phyloP scores from a whole-genome alignment of 2,888 invertebrate species.

The Orchestes rusci region DNA sequence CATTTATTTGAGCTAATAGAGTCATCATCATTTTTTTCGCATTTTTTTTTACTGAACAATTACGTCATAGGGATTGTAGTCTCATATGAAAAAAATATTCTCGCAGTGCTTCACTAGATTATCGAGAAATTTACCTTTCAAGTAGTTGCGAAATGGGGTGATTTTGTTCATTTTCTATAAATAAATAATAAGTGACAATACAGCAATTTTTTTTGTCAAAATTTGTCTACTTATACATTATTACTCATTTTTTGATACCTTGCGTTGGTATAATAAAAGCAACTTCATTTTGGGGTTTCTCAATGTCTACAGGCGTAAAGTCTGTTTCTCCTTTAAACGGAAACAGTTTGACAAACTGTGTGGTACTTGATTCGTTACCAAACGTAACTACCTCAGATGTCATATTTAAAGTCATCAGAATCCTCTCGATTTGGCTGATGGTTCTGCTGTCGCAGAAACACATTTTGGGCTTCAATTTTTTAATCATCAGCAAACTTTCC shows the following conservation, averaged over 20 bases:
- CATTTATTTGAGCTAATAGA: too few species aligned
- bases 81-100: too few species aligned
- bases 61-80: too few species aligned
- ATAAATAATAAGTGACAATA: too few species aligned
- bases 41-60: too few species aligned
- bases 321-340: conserved; percentile 25
- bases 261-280: conserved; percentile 37
- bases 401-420: conserved; percentile 22
- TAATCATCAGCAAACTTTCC: conserved; percentile 31
- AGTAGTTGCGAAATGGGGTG: too few species aligned
- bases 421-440: conserved; percentile 31
- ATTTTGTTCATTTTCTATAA: too few species aligned
- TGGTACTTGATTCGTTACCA: conserved; percentile 26
- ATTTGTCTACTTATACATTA: neutral
- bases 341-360: conserved; percentile 26
- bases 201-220: too few species aligned
- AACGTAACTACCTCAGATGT: conserved; percentile 27
- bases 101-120: too few species aligned
- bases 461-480: conserved; percentile 35
- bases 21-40: too few species aligned
- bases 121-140: too few species aligned
- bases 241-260: conserved; percentile 18
- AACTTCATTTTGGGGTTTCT: conserved; percentile 30
- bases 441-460: conserved; percentile 36
- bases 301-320: conserved; percentile 30